phyloP scores from a whole-genome alignment of 2,797 vertebrate genomes.

The Fringilla coelebs region DNA sequence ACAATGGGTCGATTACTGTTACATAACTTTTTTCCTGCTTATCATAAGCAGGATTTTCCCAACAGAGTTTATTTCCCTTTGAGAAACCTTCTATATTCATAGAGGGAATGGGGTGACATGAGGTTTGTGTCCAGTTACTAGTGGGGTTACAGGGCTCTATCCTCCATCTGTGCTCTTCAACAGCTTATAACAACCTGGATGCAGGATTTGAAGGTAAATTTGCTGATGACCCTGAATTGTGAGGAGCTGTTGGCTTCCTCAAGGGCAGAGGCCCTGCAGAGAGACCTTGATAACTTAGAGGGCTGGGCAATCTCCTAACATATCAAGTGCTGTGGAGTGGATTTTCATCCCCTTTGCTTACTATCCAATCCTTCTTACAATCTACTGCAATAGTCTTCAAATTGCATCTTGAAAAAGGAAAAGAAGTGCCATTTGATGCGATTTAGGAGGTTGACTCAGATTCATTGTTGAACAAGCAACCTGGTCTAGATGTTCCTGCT shows the following conservation, averaged over 20 bases:
- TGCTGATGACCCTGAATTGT: not conserved
- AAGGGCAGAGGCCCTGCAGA: not conserved
- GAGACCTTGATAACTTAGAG: not conserved
- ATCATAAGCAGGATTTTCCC: not conserved
- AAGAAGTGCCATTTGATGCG: not conserved
- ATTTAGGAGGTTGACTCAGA: not conserved
- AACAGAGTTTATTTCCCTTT: not conserved
- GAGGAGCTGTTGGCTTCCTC: not conserved
- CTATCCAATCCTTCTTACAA: not conserved
- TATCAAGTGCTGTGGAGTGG: not conserved
- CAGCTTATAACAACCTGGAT: not conserved
- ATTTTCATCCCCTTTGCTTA: not conserved
- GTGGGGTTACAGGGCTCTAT: not conserved
- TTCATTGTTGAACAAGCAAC: not conserved
- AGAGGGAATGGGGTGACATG: not conserved
- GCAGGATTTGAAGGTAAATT: not conserved
- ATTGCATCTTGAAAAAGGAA: not conserved
- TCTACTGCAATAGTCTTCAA: not conserved
- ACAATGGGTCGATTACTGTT: not conserved
- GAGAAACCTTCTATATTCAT: not conserved
- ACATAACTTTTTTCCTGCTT: not conserved
- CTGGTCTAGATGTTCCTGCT: not conserved
- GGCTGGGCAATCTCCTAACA: not conserved
- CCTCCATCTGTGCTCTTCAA: not conserved
- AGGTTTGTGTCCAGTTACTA: not conserved